These are phyloP conservation scores for Psephotus haematonotus DNA, from an alignment of 2,113 vertebrate species.

Conservation along the genomic window DNA sequence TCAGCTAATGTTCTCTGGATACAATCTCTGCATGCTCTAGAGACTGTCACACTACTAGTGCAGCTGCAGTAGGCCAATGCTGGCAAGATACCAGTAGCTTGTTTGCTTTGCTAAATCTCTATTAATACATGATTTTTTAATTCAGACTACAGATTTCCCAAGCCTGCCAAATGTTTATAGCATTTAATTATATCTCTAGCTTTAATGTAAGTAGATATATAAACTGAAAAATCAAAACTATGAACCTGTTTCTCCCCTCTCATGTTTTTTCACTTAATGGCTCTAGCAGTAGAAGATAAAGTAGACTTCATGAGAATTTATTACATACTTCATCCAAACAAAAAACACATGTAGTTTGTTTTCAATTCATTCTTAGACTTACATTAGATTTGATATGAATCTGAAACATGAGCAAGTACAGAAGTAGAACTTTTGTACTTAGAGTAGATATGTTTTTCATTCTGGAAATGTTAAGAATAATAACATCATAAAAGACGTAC, in stretches of 20 bases:
- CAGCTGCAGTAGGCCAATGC: background rate
- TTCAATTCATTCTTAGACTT: background rate
- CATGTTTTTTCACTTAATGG: background rate
- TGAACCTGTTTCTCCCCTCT: background rate
- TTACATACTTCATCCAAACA: background rate
- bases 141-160: background rate
- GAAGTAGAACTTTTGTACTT: background rate
- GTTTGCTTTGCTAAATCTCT: background rate
- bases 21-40: background rate
- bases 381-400: background rate
- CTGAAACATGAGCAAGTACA: background rate
- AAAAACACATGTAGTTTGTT: background rate
- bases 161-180: background rate
- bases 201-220: background rate
- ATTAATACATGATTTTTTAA: background rate
- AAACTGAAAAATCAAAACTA: background rate
- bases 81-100: background rate
- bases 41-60: background rate
- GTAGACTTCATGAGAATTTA: background rate
- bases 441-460: background rate
- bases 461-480: conserved; percentile 27
- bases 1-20: background rate
- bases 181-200: background rate
- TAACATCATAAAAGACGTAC: background rate
- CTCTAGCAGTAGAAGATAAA: background rate